Conservation (phyloP, 53 echinoderm and acorn worm genomes). For the Actinopyga echinites region DNA sequence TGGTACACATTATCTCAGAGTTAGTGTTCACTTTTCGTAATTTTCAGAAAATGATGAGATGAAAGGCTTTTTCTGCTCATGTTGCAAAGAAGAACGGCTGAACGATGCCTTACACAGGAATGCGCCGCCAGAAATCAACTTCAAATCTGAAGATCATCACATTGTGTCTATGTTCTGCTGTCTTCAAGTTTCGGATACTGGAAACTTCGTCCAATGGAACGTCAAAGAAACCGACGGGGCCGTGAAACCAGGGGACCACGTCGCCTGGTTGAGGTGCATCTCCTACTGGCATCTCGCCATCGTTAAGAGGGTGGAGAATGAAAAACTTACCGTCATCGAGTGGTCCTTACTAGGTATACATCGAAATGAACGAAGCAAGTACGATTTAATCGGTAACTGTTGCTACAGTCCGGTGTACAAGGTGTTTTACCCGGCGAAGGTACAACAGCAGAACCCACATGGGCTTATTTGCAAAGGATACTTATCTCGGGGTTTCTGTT, state of each 20-base stretch:
- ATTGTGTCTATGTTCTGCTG: constrained; percentile 4
- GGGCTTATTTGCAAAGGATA: no score
- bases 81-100: constrained; percentile 7
- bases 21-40: no score
- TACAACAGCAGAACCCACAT: no score
- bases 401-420: no score
- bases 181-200: constrained; percentile 14
- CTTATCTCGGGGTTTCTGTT: no score
- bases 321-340: constrained; percentile 14
- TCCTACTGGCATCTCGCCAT: constrained; percentile 64
- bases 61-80: neutral
- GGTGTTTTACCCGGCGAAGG: no score
- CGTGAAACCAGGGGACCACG: constrained; percentile 57
- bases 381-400: no score
- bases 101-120: neutral
- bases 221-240: neutral
- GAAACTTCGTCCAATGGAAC: constrained; percentile 28
- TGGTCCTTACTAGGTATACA: constrained; percentile 11
- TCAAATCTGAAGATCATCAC: neutral
- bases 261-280: constrained; percentile 45
- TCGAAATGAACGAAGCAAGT: neutral
- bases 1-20: no score
- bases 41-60: neutral
- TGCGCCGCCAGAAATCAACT: no score
- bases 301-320: constrained; percentile 16